Evolutionary conservation across 64 coral and sea anemone species (phyloP), one percentile per base, ranked within the genome.

Genomic region (Montipora cactus): DNA sequence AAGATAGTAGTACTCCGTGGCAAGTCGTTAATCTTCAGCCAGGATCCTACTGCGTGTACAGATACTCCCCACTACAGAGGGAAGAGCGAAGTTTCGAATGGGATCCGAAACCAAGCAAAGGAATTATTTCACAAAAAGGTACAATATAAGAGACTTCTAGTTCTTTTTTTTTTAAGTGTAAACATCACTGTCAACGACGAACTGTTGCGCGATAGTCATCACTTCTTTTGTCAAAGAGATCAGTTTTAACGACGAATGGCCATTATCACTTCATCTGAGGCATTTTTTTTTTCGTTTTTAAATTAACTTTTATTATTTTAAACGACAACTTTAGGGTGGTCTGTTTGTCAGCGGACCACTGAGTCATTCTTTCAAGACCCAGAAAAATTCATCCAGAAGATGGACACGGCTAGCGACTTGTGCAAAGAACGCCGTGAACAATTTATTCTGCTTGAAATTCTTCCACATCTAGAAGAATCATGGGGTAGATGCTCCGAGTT

Each of bases 381-480:
- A 50, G 45, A 86, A 16, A 2, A 5, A 19, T 86, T 86, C 11
- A 72, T 86, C 45, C 66, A 23, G 8, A 45, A 86, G 19, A 86
- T 86, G 82, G 82, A 86, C 18, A 50, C 16, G 2, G 44, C 5
- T 11, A 47, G 64, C 0, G 46, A 45, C 18, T 22, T 68, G 8
- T 46, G 14, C 45, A 86, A 21, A 64, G 46, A 86, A 66, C 5
- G 66, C 10, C 46, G 19, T 8, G 82, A 86, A 49, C 16, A 49
- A 5, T 86, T 86, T 44, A 72, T 86, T 49, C 37, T 86, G 1
- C 19, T 8, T 13, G 15, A 7, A 16, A 47, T 86, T 2, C 67
- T 86, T 48, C 82, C 82, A 71, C 9, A 49, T 68, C 82, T 86
- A 4, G 82, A 86, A 49, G 8, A 68, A 11, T 71, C 67, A 16